Evolutionary conservation across 2,113 vertebrate species (phyloP), one percentile per base, ranked within the genome.

Genomic region (Chitala chitala): DNA sequence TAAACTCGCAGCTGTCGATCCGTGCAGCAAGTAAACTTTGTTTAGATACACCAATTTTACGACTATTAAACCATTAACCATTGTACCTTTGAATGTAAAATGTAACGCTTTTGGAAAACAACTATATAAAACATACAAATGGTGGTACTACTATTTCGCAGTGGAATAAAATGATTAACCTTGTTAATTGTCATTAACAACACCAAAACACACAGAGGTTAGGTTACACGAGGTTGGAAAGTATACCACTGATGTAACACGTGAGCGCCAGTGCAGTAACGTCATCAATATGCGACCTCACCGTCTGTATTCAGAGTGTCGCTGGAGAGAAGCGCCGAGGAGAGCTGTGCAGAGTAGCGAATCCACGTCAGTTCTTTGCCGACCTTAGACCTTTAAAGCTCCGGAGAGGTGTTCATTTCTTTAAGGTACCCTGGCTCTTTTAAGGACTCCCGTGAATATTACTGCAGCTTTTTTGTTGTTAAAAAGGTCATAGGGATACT

Each of bases 201-300:
- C 7, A 68, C 31, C 44, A 29, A 64, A 36, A 24, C 20, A 26
- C 40, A 68, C 46, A 46, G 36, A 36, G 26, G 13, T 68, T 24
- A 13, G 42, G 22, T 29, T 68, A 12, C 64, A 48, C 22, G 29
- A 68, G 38, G 64, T 26, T 74, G 73, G 33, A 65, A 69, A 6
- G 22, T 38, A 36, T 44, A 56, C 73, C 36, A 24, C 1, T 48
- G 61, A 70, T 61, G 61, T 81, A 72, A 81, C 33, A 66, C 66
- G 50, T 26, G 10, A 26, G 75, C 77, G 77, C 69, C 77, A 29
- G 17, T 31, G 33, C 33, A 73, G 75, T 77, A 42, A 1, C 81
- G 26, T 88, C 87, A 87, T 86, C 77, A 66, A 0, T 13, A 5
- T 31, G 89, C 85, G 87, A 82, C 86, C 78, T 70, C 69, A 73